These are phyloP conservation scores for Myotis planiceps DNA, from an alignment of 2,797 vertebrate species.

Conservation along the genomic window DNA sequence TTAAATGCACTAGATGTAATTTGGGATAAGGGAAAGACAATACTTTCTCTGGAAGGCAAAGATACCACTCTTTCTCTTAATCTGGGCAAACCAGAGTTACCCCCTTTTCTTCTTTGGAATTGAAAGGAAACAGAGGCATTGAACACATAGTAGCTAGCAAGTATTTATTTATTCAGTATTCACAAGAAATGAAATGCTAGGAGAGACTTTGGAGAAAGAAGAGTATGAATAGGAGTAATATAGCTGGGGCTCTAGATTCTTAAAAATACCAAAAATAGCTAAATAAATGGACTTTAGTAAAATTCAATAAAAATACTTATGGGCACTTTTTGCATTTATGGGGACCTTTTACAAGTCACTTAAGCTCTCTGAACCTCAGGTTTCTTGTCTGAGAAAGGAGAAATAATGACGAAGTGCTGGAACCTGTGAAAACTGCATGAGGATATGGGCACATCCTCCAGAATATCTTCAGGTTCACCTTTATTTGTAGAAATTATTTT, in stretches of 20 bases:
- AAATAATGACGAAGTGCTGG: neutral
- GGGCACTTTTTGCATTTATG: neutral
- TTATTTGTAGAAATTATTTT: neutral
- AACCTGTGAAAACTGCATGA: neutral
- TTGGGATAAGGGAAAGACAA: neutral
- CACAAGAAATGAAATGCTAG: neutral
- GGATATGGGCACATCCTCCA: neutral
- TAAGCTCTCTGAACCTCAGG: neutral
- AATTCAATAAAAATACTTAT: neutral
- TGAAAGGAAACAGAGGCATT: neutral
- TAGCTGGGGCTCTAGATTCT: neutral
- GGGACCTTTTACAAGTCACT: neutral
- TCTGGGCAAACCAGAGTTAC: neutral
- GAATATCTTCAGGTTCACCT: neutral
- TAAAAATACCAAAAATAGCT: constrained; percentile 12
- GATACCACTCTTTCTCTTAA: neutral
- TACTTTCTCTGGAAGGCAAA: neutral
- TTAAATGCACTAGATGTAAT: neutral
- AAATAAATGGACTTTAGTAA: neutral
- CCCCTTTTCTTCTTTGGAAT: neutral
- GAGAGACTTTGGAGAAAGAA: neutral
- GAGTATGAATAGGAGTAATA: neutral
- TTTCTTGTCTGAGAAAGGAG: neutral
- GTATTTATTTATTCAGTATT: constrained; percentile 25
- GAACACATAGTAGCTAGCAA: neutral